Base-by-base conservation (phyloP, 2,888 invertebrate species). In the Shargacucullia verbasci region DNA sequence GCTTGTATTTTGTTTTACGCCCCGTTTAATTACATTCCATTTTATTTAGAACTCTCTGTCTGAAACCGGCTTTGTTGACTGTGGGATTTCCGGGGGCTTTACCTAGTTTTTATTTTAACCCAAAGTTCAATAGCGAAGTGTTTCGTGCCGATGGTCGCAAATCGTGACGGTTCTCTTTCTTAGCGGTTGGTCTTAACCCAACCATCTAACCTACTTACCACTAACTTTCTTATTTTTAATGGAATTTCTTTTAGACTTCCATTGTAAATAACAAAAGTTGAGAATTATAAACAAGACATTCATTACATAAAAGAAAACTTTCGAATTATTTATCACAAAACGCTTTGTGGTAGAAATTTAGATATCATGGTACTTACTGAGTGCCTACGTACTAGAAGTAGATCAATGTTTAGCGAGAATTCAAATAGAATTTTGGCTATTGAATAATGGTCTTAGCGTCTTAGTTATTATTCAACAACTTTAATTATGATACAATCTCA, bases 31-130 rank as follows among this genome's bases (percentile, higher is more conserved):
- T 67, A 65, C 49, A 47, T 59, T 59, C 39, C 52, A 59, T 59
- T 60, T 65, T 65, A n/a, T 65, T 47, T 50, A 39, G 34, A 55
- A 60, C 39, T 50, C 15, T 67, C 67, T 52, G 67, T 67, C 60
- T 48, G 37, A 33, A 67, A 13, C 48, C 11, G 25, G 31, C 29
- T 55, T 56, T 67, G 56, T 56, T 61, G 66, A 67, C 61, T 38
- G 56, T 52, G 50, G 68, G n/a, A 59, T 45, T 56, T 33, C 48
- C 55, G 31, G 47, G 38, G 31, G 55, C 34, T 56, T 31, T 12
- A 20, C 44, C 35, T 52, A 57, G 31, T 54, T 70, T 64, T 20
- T 20, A 20, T 70, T 49, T 68, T 58, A 35, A 67, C 47, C 49
- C 54, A 45, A 68, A 50, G 55, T 58, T 53, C 50, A 46, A 58